phyloP scores from a whole-genome alignment of 2,113 vertebrate genomes.

The Speoplatyrhinus poulsoni region DNA sequence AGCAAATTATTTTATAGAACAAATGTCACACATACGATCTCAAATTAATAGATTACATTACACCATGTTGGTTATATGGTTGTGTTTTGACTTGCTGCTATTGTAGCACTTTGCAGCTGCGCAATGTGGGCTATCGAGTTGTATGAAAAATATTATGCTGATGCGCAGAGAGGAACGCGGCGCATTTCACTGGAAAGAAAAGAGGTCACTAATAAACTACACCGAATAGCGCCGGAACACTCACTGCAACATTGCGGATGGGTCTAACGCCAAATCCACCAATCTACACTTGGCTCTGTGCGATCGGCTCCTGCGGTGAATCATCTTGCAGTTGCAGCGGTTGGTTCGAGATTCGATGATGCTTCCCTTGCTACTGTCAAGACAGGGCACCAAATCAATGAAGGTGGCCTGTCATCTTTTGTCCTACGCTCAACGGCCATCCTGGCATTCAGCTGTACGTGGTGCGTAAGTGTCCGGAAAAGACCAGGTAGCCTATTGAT shows the following conservation, averaged over 20 bases:
- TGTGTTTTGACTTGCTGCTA: neutral
- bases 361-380: slow-evolving; percentile 16
- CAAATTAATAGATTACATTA: neutral
- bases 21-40: neutral
- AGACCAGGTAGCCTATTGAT: slow-evolving; percentile 4
- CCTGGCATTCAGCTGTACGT: slow-evolving; percentile 18
- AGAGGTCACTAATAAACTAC: slow-evolving; percentile 21
- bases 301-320: slow-evolving; percentile 39
- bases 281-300: slow-evolving; percentile 41
- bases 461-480: slow-evolving; percentile 28
- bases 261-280: slow-evolving; percentile 22
- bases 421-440: slow-evolving; percentile 24
- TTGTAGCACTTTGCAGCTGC: slow-evolving; percentile 50
- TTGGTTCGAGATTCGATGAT: slow-evolving; percentile 24
- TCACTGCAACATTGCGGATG: slow-evolving; percentile 17
- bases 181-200: slow-evolving; percentile 23
- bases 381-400: slow-evolving; percentile 37
- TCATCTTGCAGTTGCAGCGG: slow-evolving; percentile 48
- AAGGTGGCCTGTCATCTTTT: slow-evolving; percentile 28
- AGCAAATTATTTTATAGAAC: neutral
- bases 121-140: slow-evolving; percentile 26
- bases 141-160: slow-evolving; percentile 23
- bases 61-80: slow-evolving; percentile 1
- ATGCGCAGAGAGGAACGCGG: slow-evolving; percentile 17
- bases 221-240: neutral